Evolutionary conservation across 2,113 vertebrate species (phyloP).

Genomic region (Vulpes vulpes): DNA sequence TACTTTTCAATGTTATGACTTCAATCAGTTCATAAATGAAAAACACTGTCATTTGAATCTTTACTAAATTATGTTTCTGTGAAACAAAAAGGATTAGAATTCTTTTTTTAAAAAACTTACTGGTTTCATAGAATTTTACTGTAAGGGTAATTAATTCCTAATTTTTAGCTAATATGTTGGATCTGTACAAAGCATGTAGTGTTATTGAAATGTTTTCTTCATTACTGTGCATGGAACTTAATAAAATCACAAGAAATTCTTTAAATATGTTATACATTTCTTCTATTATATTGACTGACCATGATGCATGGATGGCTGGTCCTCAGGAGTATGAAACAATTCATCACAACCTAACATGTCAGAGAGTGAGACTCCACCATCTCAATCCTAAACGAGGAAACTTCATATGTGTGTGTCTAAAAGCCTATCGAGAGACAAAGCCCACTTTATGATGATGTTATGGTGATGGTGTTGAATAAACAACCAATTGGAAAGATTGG

Average conservation of each 20-base stretch:
- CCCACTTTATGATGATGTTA: background rate
- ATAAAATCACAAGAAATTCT: background rate
- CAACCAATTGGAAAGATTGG: background rate
- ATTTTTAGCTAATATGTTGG: background rate
- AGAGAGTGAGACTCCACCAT: background rate
- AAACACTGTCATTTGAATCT: background rate
- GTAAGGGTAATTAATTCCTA: slow-evolving; percentile 10
- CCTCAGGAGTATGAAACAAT: background rate
- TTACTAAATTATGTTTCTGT: background rate
- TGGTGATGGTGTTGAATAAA: too few species aligned
- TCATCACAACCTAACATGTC: background rate
- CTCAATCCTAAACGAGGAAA: background rate
- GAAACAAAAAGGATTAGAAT: slow-evolving; percentile 7
- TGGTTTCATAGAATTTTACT: background rate
- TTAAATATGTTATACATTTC: background rate
- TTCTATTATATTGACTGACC: background rate
- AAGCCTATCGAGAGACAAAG: background rate
- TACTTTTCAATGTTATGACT: background rate
- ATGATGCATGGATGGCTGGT: background rate
- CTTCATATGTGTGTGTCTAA: background rate
- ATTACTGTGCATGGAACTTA: background rate
- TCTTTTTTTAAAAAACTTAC: background rate
- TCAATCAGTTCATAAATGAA: slow-evolving; percentile 9
- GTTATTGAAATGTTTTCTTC: background rate
- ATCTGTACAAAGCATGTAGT: background rate